Evolutionary conservation across 1,140 invertebrate species (phyloP), one percentile per base, ranked within the genome.

Genomic region (Drosophila fuyamai): DNA sequence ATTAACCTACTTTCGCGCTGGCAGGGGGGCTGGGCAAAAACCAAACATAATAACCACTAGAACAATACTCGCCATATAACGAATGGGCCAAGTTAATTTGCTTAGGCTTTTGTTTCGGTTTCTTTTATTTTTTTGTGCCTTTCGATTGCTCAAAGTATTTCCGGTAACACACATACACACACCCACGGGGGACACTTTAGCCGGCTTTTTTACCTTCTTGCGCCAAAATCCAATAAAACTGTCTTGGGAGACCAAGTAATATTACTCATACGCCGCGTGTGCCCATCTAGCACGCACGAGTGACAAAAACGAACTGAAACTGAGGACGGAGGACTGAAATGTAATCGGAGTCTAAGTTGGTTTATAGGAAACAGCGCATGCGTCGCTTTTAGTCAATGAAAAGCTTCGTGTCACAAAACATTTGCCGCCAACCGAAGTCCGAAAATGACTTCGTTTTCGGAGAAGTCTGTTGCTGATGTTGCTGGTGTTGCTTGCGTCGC

Each of bases 381-480:
- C 84, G 84, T 71, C 80, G 51, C 79, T 67, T 88, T 88, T 88
- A 78, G 80, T 88, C 84, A 88, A 88, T 88, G 84, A 88, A 88
- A 81, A 78, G 81, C 85, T 89, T 81, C 60, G 65, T 44, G 68
- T 44, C 60, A 38, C 50, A 32, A 13, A 59, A 46, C 51, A 54
- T 60, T 79, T 81, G 68, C 76, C 76, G 76, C 67, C 76, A 79
- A 72, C 48, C 18, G 41, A 47, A 86, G 35, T 79, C 84, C 80
- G 84, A 80, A 82, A 59, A 63, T 13, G 47, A 29, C 12, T 38
- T 54, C 47, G 13, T 68, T 68, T 81, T 88, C 83, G 83, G 80
- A 89, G 68, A 83, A 40, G 48, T 60, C 53, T 62, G 73, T 72
- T 74, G 73, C 27, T 68, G 63, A 18, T 58, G 60, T 8, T 46